Evolutionary conservation across 2,113 vertebrate genomes (phyloP).

Genomic region (Phalacrocorax carbo): DNA sequence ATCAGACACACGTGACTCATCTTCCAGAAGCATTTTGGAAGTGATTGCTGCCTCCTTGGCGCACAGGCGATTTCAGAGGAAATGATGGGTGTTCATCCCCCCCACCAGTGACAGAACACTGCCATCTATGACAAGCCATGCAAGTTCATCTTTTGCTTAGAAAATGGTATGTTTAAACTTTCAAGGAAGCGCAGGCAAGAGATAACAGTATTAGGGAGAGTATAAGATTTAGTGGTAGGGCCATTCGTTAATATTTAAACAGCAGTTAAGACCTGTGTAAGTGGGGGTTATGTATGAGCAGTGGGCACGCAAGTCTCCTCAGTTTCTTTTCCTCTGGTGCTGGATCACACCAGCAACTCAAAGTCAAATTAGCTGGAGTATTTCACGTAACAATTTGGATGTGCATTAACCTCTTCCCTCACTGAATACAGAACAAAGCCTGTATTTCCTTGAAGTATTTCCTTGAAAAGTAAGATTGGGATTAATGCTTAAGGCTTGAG

Average conservation of each 20-base stretch:
- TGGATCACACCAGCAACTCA: neutral
- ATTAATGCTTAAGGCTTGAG: neutral
- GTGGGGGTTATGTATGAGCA: neutral
- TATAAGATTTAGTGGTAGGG: neutral
- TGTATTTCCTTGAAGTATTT: neutral
- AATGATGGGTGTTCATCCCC: neutral
- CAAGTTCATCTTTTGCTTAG: neutral
- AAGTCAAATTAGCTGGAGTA: neutral
- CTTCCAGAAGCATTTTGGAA: neutral
- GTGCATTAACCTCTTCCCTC: neutral
- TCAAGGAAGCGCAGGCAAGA: neutral
- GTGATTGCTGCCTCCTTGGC: neutral
- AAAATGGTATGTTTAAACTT: neutral
- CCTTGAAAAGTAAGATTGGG: neutral
- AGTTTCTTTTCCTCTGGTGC: neutral
- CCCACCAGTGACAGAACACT: neutral
- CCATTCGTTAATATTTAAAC: neutral
- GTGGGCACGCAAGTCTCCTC: neutral
- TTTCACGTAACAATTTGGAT: neutral
- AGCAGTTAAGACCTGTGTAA: neutral
- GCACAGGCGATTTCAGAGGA: neutral
- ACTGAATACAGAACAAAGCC: neutral
- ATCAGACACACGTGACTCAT: rapidly evolving
- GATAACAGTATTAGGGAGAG: neutral
- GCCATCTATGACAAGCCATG: neutral